A percentile compares a stretch with the other conserved stretches of the same genome.
These are phyloP conservation scores for Archips xylosteana DNA, from an alignment of 2,888 invertebrate genomes.

Conservation along the genomic window DNA sequence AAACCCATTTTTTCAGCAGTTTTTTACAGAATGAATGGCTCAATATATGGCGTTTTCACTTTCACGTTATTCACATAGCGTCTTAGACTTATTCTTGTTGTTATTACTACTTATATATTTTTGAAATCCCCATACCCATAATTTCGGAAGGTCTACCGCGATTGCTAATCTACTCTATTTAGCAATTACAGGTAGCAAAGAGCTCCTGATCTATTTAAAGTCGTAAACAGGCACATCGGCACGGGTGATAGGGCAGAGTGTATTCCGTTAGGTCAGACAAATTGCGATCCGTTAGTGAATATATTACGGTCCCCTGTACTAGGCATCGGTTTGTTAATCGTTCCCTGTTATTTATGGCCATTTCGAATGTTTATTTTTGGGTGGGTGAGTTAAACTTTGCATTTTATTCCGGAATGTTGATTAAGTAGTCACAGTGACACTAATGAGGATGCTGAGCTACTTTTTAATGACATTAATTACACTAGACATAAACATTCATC, in stretches of 20 bases:
- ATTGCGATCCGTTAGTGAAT: conserved; percentile 83
- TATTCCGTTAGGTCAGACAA: conserved; percentile 84
- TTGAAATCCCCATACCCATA: background rate
- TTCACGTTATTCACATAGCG: too few relatives aligned
- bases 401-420: conserved; percentile 28
- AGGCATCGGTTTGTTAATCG: conserved; percentile 83
- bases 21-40: too few relatives aligned
- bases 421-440: conserved; percentile 9
- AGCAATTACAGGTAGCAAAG: conserved; percentile 7
- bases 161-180: background rate
- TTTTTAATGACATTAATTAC: background rate
- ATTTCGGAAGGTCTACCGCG: background rate
- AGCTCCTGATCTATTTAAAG: conserved; percentile 9
- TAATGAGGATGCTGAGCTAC: background rate
- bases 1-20: too few relatives aligned
- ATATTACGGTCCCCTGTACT: conserved; percentile 79
- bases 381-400: conserved; percentile 37
- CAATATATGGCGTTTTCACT: too few relatives aligned
- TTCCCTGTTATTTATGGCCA: conserved; percentile 77
- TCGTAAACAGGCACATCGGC: conserved; percentile 19
- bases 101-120: too few relatives aligned
- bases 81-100: too few relatives aligned
- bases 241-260: conserved; percentile 54
- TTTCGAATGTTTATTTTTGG: conserved; percentile 57
- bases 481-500: background rate